A percentile compares a stretch with the other conserved stretches of the same genome.
Conservation (phyloP, 2,888 invertebrate species). For the Ophion obscuratus region DNA sequence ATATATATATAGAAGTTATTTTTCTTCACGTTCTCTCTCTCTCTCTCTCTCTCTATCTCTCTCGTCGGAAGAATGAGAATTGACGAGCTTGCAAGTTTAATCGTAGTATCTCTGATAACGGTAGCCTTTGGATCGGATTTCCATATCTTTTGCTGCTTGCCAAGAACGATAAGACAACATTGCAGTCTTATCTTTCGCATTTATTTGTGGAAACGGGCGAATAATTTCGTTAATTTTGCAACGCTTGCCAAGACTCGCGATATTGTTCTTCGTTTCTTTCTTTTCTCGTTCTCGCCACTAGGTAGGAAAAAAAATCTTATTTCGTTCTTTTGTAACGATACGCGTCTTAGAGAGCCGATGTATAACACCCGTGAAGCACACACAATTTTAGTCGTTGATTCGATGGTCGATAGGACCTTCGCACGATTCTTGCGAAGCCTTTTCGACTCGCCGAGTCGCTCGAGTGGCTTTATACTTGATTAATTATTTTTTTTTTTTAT, state of each 20-base stretch:
- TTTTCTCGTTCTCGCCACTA: constrained; percentile 12
- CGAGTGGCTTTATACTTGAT: constrained; percentile 3
- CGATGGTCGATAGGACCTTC: neutral
- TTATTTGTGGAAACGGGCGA: constrained; percentile 44
- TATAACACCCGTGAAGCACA: neutral
- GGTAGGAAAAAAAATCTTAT: constrained; percentile 6
- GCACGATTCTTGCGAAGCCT: constrained; percentile 1
- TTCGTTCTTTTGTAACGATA: constrained; percentile 14
- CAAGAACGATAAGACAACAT: constrained; percentile 22
- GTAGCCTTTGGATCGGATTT: constrained; percentile 24
- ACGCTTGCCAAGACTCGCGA: constrained; percentile 30
- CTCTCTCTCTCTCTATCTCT: neutral
- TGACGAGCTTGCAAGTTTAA: constrained; percentile 5
- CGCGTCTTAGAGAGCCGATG: neutral
- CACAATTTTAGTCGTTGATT: constrained; percentile 2
- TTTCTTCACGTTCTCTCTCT: neutral
- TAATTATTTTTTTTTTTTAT: neutral
- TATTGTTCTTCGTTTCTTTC: neutral
- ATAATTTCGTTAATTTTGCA: constrained; percentile 27
- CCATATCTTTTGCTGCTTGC: constrained; percentile 39
- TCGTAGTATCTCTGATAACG: constrained; percentile 16
- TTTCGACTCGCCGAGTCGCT: constrained; percentile 15
- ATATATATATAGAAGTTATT: neutral
- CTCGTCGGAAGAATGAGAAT: neutral
- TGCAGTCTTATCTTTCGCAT: constrained; percentile 31